Conservation (phyloP, 2,797 vertebrate genomes). For the Acipenser oxyrinchus region DNA sequence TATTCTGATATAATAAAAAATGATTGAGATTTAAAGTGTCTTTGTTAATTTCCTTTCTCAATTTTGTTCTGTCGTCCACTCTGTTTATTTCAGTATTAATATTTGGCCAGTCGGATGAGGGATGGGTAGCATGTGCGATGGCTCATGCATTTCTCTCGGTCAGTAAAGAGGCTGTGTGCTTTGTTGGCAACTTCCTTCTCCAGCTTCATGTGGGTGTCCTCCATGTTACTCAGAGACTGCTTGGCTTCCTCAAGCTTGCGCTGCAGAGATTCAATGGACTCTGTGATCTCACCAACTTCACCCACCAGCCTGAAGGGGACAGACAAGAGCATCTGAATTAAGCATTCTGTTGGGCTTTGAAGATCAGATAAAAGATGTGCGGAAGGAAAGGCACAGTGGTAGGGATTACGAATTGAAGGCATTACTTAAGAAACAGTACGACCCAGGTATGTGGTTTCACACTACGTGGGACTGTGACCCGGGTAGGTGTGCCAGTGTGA, state of each 20-base stretch:
- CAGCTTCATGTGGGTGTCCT: constrained; percentile 70
- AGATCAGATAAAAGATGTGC: too few relatives aligned
- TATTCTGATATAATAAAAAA: too few relatives aligned
- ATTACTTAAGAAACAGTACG: too few relatives aligned
- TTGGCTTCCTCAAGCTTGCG: constrained; percentile 69
- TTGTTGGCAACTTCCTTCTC: constrained; percentile 80
- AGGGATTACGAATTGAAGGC: too few relatives aligned
- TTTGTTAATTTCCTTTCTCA: too few relatives aligned
- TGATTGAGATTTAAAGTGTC: too few relatives aligned
- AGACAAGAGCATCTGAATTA: constrained; percentile 1
- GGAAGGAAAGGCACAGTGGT: too few relatives aligned
- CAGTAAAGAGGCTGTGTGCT: constrained; percentile 75
- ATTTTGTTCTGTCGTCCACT: too few relatives aligned
- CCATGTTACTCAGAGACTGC: constrained; percentile 63
- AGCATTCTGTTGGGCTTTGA: too few relatives aligned
- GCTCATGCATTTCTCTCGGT: constrained; percentile 75
- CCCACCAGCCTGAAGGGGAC: constrained; percentile 57
- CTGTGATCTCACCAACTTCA: constrained; percentile 63
- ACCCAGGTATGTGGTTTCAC: too few relatives aligned
- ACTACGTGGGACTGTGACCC: too few relatives aligned
- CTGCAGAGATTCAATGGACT: constrained; percentile 52
- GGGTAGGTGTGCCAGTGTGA: too few relatives aligned
- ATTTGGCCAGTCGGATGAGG: constrained; percentile 53
- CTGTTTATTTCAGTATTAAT: constrained; percentile 17
- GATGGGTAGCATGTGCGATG: constrained; percentile 60